Conservation (phyloP, 2,888 invertebrate genomes). For the Allophyes oxyacanthae region DNA sequence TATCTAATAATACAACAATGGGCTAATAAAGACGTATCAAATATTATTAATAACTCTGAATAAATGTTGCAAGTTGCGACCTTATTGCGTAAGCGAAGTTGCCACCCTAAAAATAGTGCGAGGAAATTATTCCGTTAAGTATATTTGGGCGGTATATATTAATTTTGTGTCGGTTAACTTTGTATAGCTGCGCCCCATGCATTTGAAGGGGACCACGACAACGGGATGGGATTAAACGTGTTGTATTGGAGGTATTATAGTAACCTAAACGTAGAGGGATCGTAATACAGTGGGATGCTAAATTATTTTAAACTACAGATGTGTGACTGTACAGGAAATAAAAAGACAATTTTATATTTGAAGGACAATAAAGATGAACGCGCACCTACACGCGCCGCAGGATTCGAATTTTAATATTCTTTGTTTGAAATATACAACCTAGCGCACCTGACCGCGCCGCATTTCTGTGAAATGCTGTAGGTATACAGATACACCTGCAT, state of each 20-base stretch:
- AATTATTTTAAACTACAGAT: constrained; percentile 34
- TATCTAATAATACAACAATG: constrained; percentile 73
- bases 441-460: too few relatives aligned
- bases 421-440: too few relatives aligned
- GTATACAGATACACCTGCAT: too few relatives aligned
- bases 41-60: constrained; percentile 70
- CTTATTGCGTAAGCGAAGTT: constrained; percentile 61
- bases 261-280: constrained; percentile 70
- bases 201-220: constrained; percentile 72
- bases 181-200: constrained; percentile 65
- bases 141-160: constrained; percentile 84
- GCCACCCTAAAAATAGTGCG: constrained; percentile 63
- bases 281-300: constrained; percentile 47
- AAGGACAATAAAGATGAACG: too few relatives aligned
- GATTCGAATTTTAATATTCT: too few relatives aligned
- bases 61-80: constrained; percentile 62
- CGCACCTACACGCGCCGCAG: too few relatives aligned
- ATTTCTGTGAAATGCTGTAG: too few relatives aligned
- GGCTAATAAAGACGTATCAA: constrained; percentile 70
- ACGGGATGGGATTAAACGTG: constrained; percentile 85
- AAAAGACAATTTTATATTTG: too few relatives aligned
- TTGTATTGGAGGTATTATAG: constrained; percentile 83
- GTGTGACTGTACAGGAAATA: not conserved
- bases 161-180: constrained; percentile 81
- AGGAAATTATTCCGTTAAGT: constrained; percentile 77